Evolutionary conservation across 2,797 vertebrate species (phyloP).

Genomic region (Phataginus tetradactyla): DNA sequence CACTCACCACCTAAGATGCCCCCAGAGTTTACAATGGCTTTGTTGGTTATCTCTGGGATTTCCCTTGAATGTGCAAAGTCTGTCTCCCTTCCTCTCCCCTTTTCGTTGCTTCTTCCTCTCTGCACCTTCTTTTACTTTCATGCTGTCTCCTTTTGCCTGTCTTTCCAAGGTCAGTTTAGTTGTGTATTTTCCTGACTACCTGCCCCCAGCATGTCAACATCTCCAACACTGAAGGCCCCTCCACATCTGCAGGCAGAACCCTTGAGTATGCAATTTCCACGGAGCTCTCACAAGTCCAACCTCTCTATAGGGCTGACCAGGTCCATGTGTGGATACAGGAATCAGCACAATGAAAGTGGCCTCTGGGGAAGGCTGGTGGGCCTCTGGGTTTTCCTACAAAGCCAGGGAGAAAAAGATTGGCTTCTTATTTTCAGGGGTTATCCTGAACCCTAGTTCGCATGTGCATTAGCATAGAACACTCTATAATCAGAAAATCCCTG

Average conservation of each 20-base stretch:
- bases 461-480: not conserved
- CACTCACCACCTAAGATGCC: rapidly evolving
- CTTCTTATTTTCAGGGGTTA: constrained; percentile 7
- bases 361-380: not conserved
- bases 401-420: not conserved
- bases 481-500: not conserved
- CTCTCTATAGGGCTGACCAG: not conserved
- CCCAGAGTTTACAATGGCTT: not conserved
- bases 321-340: not conserved
- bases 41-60: not conserved
- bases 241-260: constrained; percentile 28
- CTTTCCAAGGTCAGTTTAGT: not conserved
- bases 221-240: not conserved
- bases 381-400: not conserved
- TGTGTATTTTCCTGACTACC: not conserved
- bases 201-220: not conserved
- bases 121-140: not conserved
- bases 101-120: not conserved
- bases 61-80: rapidly evolving
- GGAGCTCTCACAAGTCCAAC: not conserved
- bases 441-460: not conserved
- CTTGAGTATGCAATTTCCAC: not conserved
- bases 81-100: too few relatives aligned
- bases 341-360: not conserved
- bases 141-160: not conserved